phyloP scores from a whole-genome alignment of 2,888 invertebrate species.

The Tanypteryx hageni region DNA sequence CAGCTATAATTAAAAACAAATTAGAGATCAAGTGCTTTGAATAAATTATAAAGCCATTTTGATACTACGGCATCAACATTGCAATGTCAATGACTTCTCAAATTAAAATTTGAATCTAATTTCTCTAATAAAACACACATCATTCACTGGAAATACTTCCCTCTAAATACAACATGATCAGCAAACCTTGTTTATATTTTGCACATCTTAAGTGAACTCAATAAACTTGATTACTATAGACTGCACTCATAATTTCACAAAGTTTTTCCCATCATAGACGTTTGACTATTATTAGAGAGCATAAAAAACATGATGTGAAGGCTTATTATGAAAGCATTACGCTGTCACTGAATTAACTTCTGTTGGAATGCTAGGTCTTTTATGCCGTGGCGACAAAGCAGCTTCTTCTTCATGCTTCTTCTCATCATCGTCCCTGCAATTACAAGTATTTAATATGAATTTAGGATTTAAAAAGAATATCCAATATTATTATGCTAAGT shows the following conservation, averaged over 20 bases:
- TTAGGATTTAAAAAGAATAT: not conserved
- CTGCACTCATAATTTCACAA: not conserved
- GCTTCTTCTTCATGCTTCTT: slow-evolving; percentile 31
- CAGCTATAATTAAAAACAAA: too few relatives aligned
- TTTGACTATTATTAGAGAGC: not conserved
- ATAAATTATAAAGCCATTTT: too few relatives aligned
- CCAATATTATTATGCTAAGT: not conserved
- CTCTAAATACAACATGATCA: too few relatives aligned
- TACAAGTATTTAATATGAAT: not conserved
- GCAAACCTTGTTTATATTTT: too few relatives aligned
- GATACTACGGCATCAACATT: too few relatives aligned
- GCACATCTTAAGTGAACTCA: too few relatives aligned
- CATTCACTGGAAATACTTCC: too few relatives aligned
- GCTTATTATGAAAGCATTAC: not conserved
- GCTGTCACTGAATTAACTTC: slow-evolving; percentile 37
- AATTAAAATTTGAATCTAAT: too few relatives aligned
- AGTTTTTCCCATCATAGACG: not conserved
- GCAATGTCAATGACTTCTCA: too few relatives aligned
- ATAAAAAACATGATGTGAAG: not conserved
- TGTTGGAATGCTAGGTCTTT: not conserved
- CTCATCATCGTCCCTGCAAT: slow-evolving; percentile 17
- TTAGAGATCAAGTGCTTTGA: too few relatives aligned
- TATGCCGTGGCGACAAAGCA: slow-evolving; percentile 31
- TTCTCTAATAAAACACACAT: too few relatives aligned
- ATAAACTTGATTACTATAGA: not conserved